These are phyloP conservation scores for Myrmophylax atrothorax DNA, from an alignment of 2,113 vertebrate species.

Conservation along the genomic window DNA sequence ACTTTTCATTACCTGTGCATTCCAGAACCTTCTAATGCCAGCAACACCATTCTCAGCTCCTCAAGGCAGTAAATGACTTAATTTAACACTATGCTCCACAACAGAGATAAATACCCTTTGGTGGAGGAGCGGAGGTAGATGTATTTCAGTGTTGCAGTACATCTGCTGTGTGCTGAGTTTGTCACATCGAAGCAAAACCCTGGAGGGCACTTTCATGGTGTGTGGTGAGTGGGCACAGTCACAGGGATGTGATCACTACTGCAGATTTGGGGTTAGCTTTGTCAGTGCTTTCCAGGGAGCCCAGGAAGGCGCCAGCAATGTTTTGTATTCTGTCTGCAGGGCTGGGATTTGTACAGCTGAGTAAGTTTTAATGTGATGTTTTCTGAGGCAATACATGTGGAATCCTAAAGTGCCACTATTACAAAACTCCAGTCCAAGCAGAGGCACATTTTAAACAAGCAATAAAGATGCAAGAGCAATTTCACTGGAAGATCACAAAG, in stretches of 20 bases:
- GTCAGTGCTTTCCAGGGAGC: neutral
- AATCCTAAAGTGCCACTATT: neutral
- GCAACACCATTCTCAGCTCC: neutral
- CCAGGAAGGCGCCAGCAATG: neutral
- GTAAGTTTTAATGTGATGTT: slow-evolving; percentile 42
- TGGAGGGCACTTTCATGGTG: neutral
- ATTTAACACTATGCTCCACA: neutral
- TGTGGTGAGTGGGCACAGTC: neutral
- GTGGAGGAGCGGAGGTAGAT: neutral
- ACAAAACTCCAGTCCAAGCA: neutral
- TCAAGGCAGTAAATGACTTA: neutral
- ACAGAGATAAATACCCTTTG: neutral
- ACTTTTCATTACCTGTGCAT: neutral
- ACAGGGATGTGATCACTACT: neutral
- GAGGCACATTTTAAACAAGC: slow-evolving; percentile 36
- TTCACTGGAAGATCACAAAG: neutral
- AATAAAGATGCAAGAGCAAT: slow-evolving; percentile 30
- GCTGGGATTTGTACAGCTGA: slow-evolving; percentile 56
- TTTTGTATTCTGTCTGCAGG: slow-evolving; percentile 13
- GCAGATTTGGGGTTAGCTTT: neutral
- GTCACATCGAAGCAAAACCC: neutral
- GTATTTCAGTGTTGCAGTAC: neutral
- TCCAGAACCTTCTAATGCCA: neutral
- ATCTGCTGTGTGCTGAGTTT: neutral
- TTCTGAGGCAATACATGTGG: neutral